phyloP scores from a whole-genome alignment of 2,113 vertebrate species.

The Dunckerocampus dactyliophorus region DNA sequence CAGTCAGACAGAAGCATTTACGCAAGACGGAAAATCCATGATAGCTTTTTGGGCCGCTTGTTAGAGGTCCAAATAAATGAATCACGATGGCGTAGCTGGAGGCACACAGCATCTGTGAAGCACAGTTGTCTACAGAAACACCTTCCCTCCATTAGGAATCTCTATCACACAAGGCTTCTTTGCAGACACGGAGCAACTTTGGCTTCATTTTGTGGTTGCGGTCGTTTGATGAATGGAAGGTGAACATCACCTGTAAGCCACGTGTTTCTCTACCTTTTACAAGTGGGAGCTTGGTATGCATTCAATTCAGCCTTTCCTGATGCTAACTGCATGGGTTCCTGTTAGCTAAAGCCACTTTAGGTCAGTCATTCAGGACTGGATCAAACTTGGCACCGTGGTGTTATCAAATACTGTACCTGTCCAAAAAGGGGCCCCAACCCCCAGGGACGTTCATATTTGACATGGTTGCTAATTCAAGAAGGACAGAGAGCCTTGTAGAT shows the following conservation, averaged over 20 bases:
- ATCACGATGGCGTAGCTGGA: slow-evolving; percentile 3
- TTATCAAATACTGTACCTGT: no score
- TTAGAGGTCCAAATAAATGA: slow-evolving; percentile 7
- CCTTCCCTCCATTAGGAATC: neutral
- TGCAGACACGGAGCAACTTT: neutral
- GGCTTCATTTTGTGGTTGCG: neutral
- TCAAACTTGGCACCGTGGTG: no score
- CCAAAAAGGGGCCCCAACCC: no score
- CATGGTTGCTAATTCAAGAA: no score
- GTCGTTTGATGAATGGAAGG: neutral
- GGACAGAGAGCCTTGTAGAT: no score
- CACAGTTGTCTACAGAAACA: neutral
- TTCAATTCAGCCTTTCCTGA: no score
- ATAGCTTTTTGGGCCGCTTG: slow-evolving; percentile 2
- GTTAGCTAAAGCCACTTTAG: no score
- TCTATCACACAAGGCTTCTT: neutral
- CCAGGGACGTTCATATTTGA: no score
- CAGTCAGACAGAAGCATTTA: slow-evolving; percentile 6
- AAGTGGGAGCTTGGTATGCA: no score
- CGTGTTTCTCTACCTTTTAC: no score
- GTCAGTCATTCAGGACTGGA: no score
- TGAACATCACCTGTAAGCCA: neutral
- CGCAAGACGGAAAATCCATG: slow-evolving; percentile 13
- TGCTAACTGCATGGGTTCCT: no score
- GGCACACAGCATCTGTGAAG: neutral